These are phyloP conservation scores for Eupeodes luniger DNA, from an alignment of 2,888 invertebrate genomes.

Conservation along the genomic window DNA sequence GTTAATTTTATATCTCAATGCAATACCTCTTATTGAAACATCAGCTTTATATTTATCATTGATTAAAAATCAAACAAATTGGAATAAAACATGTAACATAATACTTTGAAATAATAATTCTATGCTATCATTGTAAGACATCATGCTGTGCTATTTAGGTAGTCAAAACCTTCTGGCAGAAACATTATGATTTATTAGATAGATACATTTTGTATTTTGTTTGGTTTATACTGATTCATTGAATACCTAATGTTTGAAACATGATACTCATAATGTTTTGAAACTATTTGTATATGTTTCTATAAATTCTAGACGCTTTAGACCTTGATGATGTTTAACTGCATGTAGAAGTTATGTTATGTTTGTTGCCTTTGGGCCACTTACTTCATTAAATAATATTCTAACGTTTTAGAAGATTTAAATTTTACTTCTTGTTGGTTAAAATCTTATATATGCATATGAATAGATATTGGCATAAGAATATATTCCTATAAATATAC, in stretches of 20 bases:
- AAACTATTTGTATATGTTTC: neutral
- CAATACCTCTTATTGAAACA: neutral
- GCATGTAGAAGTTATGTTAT: neutral
- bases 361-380: slow-evolving; percentile 13
- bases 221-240: slow-evolving; percentile 10
- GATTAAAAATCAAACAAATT: neutral
- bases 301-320: neutral
- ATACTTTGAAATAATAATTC: neutral
- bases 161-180: slow-evolving; percentile 2
- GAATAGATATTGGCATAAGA: neutral
- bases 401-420: neutral
- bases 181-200: slow-evolving; percentile 33
- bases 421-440: neutral
- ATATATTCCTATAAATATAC: neutral
- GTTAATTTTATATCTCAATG: too few species aligned
- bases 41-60: neutral
- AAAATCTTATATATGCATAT: neutral
- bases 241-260: slow-evolving; percentile 15
- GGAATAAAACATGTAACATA: neutral
- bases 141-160: slow-evolving; percentile 36
- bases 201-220: too few species aligned
- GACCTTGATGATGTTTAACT: slow-evolving; percentile 34
- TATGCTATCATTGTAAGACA: slow-evolving; percentile 11
- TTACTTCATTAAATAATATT: slow-evolving; percentile 9
- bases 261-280: neutral